These are phyloP conservation scores for Cyclophora punctaria DNA, from an alignment of 2,888 invertebrate species.

Conservation along the genomic window DNA sequence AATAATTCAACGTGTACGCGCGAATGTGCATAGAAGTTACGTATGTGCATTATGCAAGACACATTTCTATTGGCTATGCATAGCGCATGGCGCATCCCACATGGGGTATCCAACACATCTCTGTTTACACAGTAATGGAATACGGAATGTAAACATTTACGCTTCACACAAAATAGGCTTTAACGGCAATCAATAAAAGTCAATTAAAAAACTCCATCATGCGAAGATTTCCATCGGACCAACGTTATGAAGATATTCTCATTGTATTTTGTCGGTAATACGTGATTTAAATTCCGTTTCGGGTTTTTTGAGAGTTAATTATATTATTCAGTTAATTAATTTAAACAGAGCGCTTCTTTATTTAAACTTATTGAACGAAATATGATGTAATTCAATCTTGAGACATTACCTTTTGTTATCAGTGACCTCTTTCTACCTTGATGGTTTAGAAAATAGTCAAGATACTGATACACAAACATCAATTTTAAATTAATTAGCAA, in stretches of 20 bases:
- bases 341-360: too few relatives aligned
- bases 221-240: slow-evolving; percentile 5
- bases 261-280: too few relatives aligned
- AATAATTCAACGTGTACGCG: slow-evolving; percentile 14
- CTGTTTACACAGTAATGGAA: slow-evolving; percentile 21
- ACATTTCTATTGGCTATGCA: slow-evolving; percentile 16
- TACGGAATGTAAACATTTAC: slow-evolving; percentile 21
- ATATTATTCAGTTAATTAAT: too few relatives aligned
- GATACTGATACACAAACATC: too few relatives aligned
- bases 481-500: too few relatives aligned
- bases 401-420: too few relatives aligned
- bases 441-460: too few relatives aligned
- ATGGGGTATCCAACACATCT: slow-evolving; percentile 9
- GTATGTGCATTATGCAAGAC: slow-evolving; percentile 21
- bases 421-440: too few relatives aligned
- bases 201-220: slow-evolving; percentile 15
- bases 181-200: slow-evolving; percentile 16
- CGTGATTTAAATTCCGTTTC: too few relatives aligned
- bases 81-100: slow-evolving; percentile 8
- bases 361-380: too few relatives aligned
- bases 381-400: too few relatives aligned
- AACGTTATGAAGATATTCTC: slow-evolving; percentile 3
- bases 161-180: slow-evolving; percentile 8
- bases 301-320: too few relatives aligned
- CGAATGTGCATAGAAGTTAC: slow-evolving; percentile 18